A percentile compares a stretch with the other conserved stretches of the same genome.
Evolutionary conservation across 1,140 invertebrate species (phyloP).

Genomic region (Hypothenemus hampei): DNA sequence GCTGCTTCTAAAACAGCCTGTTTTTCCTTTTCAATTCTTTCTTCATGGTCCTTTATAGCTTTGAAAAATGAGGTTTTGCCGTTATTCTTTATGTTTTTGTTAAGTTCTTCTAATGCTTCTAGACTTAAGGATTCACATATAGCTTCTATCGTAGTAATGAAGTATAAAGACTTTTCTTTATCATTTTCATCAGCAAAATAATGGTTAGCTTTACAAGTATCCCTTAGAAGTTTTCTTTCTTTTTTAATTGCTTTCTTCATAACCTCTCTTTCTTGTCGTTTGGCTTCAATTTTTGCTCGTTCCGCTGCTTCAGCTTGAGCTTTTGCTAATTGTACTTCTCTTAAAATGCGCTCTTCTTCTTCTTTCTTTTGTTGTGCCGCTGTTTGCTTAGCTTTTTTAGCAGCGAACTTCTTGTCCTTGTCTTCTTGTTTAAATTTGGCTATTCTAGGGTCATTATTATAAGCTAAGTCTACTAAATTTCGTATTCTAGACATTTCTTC

Average conservation of each 20-base stretch:
- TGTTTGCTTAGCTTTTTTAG: conserved; percentile 86
- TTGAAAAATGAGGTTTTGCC: conserved; percentile 62
- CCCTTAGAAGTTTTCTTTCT: conserved; percentile 79
- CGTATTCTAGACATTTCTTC: conserved; percentile 92
- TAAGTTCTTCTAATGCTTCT: conserved; percentile 69
- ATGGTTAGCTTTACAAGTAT: conserved; percentile 80
- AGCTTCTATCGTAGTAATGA: conserved; percentile 87
- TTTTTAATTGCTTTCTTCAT: conserved; percentile 79
- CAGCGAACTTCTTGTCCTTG: conserved; percentile 83
- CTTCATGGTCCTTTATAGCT: conserved; percentile 57
- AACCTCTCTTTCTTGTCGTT: conserved; percentile 82
- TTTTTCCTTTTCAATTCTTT: conserved; percentile 71
- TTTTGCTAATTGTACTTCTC: conserved; percentile 69
- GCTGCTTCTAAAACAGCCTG: conserved; percentile 54
- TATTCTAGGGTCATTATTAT: conserved; percentile 90
- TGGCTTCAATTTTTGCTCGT: conserved; percentile 70
- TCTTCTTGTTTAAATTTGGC: conserved; percentile 90
- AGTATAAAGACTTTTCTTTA: conserved; percentile 68
- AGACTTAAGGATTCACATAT: conserved; percentile 77
- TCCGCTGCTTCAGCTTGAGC: conserved; percentile 79
- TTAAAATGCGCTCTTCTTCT: conserved; percentile 71
- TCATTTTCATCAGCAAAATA: conserved; percentile 74
- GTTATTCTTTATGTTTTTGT: conserved; percentile 61
- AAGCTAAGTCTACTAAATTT: conserved; percentile 86
- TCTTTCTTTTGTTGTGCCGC: conserved; percentile 75